phyloP scores from a whole-genome alignment of 1,140 invertebrate species.

The Musca domestica region DNA sequence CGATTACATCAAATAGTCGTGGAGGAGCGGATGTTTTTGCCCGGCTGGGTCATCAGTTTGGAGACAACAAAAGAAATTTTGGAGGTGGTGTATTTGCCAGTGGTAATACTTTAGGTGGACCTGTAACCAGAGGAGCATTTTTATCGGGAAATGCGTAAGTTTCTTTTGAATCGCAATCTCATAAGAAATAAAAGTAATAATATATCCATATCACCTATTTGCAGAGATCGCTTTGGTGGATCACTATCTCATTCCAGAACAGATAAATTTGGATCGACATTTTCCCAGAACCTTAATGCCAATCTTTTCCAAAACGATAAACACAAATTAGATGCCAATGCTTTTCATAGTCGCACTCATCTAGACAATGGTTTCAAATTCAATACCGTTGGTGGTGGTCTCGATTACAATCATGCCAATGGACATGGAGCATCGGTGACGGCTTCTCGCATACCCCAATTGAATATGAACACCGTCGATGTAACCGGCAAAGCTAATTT shows the following conservation, averaged over 20 bases:
- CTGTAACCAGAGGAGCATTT: neutral
- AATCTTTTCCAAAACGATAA: conserved; percentile 22
- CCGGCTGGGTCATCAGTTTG: neutral
- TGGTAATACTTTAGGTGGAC: neutral
- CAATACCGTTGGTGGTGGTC: conserved; percentile 37
- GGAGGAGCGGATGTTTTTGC: neutral
- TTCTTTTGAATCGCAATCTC: neutral
- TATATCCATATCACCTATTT: neutral
- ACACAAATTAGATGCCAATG: conserved; percentile 32
- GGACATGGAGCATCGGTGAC: conserved; percentile 35
- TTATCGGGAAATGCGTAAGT: neutral
- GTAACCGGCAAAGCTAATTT: conserved; percentile 35
- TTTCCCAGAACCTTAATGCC: neutral
- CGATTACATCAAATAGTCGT: neutral
- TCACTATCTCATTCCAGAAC: neutral
- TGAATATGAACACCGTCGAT: conserved; percentile 36
- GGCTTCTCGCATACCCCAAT: conserved; percentile 33
- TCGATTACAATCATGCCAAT: conserved; percentile 30
- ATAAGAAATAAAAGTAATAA: too few species aligned
- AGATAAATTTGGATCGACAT: neutral
- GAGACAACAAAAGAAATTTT: neutral
- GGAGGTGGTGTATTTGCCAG: neutral
- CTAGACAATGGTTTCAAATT: conserved; percentile 24
- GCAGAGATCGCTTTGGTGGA: neutral
- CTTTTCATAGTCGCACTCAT: conserved; percentile 35